These are phyloP conservation scores for Dorcus hopei DNA, from an alignment of 2,888 invertebrate species.

Conservation along the genomic window DNA sequence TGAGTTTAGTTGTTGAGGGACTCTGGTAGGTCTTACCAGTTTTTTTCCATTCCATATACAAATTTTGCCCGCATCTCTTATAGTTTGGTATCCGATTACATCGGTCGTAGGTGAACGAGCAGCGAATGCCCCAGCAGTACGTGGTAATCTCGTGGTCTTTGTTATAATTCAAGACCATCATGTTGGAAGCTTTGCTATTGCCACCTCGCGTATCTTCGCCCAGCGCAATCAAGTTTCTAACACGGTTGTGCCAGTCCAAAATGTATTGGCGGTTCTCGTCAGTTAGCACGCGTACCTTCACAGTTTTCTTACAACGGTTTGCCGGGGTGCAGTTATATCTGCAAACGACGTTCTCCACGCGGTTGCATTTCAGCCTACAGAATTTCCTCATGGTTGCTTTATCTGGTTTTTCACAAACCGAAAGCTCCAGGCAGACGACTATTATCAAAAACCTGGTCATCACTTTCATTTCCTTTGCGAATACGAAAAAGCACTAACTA, in stretches of 20 bases:
- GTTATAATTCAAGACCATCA: slow-evolving; percentile 6
- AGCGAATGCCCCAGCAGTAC: slow-evolving; percentile 4
- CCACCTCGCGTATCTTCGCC: slow-evolving; percentile 3
- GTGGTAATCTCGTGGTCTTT: slow-evolving; percentile 1
- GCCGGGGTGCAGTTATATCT: neutral
- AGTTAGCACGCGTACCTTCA: neutral
- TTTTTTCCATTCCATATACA: neutral
- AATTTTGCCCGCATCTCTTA: slow-evolving; percentile 2
- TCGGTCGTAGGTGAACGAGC: slow-evolving; percentile 1
- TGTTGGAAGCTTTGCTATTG: slow-evolving; percentile 1
- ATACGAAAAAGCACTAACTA: no score
- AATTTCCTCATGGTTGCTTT: neutral
- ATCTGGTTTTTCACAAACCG: no score
- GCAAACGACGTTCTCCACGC: neutral
- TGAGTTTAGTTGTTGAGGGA: neutral
- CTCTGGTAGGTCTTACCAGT: no score
- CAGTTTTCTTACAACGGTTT: neutral
- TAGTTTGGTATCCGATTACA: slow-evolving; percentile 2
- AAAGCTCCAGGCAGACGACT: no score
- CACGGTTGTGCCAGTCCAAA: slow-evolving; percentile 1
- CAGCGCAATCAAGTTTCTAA: neutral
- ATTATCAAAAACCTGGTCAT: no score
- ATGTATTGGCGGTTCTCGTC: slow-evolving; percentile 1
- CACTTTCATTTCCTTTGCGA: no score
- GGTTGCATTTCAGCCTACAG: neutral